These are phyloP conservation scores for Characodon lateralis DNA, from an alignment of 2,797 vertebrate genomes.

Conservation along the genomic window DNA sequence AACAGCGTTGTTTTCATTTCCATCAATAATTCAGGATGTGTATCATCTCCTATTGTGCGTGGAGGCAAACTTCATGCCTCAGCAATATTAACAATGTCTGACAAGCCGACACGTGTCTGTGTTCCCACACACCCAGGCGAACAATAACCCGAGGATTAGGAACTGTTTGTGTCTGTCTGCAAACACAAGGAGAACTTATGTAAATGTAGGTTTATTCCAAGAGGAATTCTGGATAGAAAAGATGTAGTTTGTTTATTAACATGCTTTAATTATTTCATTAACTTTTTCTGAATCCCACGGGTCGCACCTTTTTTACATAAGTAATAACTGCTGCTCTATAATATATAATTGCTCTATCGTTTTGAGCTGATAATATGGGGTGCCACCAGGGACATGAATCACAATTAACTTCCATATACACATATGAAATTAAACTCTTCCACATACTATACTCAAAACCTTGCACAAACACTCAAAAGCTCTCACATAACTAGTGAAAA, in stretches of 20 bases:
- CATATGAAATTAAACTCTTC: no score
- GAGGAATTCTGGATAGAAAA: conserved; percentile 21
- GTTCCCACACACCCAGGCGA: conserved; percentile 9
- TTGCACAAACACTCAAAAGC: no score
- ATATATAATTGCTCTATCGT: conserved; percentile 13
- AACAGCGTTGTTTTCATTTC: conserved; percentile 70
- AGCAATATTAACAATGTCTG: conserved; percentile 53
- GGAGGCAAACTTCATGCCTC: conserved; percentile 63
- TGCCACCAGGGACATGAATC: no score
- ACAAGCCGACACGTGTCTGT: conserved; percentile 24
- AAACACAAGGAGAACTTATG: conserved; percentile 35
- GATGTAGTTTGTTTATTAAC: conserved; percentile 22
- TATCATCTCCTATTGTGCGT: conserved; percentile 69
- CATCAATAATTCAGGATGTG: conserved; percentile 74
- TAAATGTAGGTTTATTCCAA: conserved; percentile 26
- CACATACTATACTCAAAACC: no score
- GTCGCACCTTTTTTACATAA: conserved; percentile 15
- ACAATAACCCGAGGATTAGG: conserved; percentile 28
- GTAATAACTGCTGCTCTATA: conserved; percentile 16
- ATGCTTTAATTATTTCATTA: conserved; percentile 24
- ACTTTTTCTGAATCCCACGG: conserved; percentile 19
- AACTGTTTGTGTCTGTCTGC: conserved; percentile 50
- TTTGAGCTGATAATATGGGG: conserved; percentile 17
- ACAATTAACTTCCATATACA: no score
- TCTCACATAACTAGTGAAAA: no score